Percentiles rank a stretch among this genome's conserved stretches.
Evolutionary conservation across 2,113 vertebrate genomes (phyloP).

Genomic region (Clarias batrachus): DNA sequence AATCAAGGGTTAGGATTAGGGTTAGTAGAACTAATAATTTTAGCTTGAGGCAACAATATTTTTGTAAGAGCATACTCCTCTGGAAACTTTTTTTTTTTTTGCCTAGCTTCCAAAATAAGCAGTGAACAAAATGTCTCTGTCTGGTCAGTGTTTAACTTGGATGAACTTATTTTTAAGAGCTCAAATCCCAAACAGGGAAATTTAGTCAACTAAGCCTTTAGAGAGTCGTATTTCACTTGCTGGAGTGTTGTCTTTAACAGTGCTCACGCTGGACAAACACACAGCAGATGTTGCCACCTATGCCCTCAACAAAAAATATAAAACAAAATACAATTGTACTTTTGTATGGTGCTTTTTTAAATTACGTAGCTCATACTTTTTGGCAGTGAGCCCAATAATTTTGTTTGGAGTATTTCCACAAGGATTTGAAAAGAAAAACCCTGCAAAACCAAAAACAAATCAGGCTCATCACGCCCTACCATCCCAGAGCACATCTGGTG

Average conservation of each 20-base stretch:
- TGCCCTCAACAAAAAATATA: not conserved
- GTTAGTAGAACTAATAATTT: not conserved
- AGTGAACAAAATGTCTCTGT: conserved; percentile 43
- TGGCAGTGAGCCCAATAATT: no score
- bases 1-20: not conserved
- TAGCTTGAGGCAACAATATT: not conserved
- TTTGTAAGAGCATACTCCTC: conserved; percentile 7
- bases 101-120: conserved; percentile 40
- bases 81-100: conserved; percentile 25
- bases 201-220: not conserved
- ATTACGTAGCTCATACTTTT: no score
- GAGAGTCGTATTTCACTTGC: not conserved
- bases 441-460: no score
- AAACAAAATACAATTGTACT: no score
- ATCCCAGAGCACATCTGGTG: no score
- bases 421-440: no score
- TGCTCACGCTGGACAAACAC: not conserved
- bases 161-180: conserved; percentile 14
- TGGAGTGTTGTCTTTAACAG: not conserved
- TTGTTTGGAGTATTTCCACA: no score
- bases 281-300: not conserved
- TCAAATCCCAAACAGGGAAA: not conserved
- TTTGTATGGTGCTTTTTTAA: no score
- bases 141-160: conserved; percentile 43
- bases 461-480: no score